These are phyloP conservation scores for Grantiella picta DNA, from an alignment of 2,113 vertebrate genomes.

Conservation along the genomic window DNA sequence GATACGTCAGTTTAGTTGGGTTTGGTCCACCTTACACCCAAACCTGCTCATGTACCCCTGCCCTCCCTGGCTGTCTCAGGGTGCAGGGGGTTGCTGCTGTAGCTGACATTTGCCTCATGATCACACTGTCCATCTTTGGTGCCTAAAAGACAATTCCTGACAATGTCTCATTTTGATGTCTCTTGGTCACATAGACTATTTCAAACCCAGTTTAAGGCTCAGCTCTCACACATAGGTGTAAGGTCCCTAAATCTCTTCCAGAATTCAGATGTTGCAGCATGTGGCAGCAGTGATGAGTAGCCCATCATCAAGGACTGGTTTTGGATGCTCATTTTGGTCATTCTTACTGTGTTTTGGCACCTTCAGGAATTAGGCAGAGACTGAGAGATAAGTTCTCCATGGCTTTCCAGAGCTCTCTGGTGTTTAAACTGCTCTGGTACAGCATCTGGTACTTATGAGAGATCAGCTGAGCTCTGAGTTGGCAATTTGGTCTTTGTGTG, in stretches of 20 bases:
- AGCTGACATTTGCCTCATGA: background rate
- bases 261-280: background rate
- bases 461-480: background rate
- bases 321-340: background rate
- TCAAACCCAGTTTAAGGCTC: background rate
- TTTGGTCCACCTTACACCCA: background rate
- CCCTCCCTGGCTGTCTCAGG: background rate
- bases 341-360: background rate
- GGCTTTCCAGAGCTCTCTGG: background rate
- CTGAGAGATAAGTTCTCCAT: background rate
- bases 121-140: background rate
- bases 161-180: background rate
- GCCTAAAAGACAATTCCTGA: background rate
- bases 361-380: background rate
- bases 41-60: rapidly evolving
- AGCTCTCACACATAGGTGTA: rapidly evolving
- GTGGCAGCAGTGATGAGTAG: background rate
- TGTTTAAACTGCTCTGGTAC: background rate
- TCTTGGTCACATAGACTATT: background rate
- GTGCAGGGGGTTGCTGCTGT: background rate
- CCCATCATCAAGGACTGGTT: background rate
- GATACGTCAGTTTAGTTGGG: background rate
- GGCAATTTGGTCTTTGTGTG: background rate
- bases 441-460: background rate
- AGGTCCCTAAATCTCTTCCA: background rate